A percentile compares a stretch with the other conserved stretches of the same genome.
phyloP scores from a whole-genome alignment of 2,888 invertebrate species.

The Acanthosepion esculentum region DNA sequence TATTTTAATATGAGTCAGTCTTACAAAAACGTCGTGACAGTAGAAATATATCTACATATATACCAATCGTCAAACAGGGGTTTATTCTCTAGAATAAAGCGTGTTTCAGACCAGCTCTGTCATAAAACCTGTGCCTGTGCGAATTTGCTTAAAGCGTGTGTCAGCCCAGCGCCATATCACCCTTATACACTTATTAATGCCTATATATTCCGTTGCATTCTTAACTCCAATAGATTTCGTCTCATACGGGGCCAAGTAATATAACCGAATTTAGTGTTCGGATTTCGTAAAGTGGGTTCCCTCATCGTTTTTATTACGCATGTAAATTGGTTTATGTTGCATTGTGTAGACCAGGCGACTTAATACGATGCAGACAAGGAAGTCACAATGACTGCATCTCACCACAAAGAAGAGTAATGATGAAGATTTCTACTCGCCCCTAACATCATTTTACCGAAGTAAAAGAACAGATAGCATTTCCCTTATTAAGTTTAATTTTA shows the following conservation, averaged over 20 bases:
- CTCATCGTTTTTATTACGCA: conserved; percentile 18
- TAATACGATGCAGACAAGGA: conserved; percentile 20
- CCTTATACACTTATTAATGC: not conserved
- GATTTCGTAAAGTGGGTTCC: not conserved
- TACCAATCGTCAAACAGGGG: too few relatives aligned
- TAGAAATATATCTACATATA: too few relatives aligned
- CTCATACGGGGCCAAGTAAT: not conserved
- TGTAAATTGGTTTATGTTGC: not conserved
- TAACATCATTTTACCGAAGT: not conserved
- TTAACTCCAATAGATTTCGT: not conserved
- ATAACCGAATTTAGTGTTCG: not conserved
- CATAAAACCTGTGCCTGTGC: not conserved
- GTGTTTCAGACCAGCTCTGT: too few relatives aligned
- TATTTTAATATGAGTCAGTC: too few relatives aligned
- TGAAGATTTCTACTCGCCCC: not conserved
- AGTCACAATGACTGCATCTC: not conserved
- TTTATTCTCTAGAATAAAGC: too few relatives aligned
- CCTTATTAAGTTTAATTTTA: conserved; percentile 1
- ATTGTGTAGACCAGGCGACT: not conserved
- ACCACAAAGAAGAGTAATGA: conserved; percentile 6
- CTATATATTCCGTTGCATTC: not conserved
- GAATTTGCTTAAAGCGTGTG: not conserved
- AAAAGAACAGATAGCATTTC: not conserved
- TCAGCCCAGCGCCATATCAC: not conserved
- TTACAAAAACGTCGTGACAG: too few relatives aligned